Evolutionary conservation across 2,888 invertebrate genomes (phyloP), one percentile per base, ranked within the genome.

Genomic region (Ormyrus labotus): DNA sequence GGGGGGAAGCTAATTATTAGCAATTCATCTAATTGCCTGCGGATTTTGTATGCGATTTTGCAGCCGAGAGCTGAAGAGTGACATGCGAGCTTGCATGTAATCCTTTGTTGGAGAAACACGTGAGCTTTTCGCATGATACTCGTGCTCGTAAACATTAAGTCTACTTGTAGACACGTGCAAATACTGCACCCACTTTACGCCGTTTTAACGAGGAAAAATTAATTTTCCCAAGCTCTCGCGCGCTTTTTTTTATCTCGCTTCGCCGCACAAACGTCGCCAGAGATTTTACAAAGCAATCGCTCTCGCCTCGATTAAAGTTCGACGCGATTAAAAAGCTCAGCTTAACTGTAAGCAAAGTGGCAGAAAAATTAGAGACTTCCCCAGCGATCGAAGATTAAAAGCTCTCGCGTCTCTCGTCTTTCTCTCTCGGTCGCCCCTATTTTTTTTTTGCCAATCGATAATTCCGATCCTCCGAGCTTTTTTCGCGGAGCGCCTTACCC

Each of bases 381-480:
- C n/a, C 9, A 67, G 6, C 58, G 57, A 55, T 63, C n/a, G 55
- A 63, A 55, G 34, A 19, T 64, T 55, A 53, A 45, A 72, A 72
- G 55, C 55, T 72, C n/a, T n/a, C 10, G 47, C 11, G 50, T 48
- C 34, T 10, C 11, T 67, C 47, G 34, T 71, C 5, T 65, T 11
- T 55, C 50, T 65, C n/a, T 65, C 57, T 63, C 55, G 34, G 68
- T 68, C 61, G 51, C 51, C 58, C 72, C 48, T 72, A 68, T 67
- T 75, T n/a, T n/a, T n/a, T n/a, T n/a, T 65, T 73, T 74, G 73
- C 67, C 57, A 82, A 84, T 85, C 83, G 83, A 84, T 84, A 84
- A 83, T 85, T 82, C 83, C 80, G 82, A 84, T 84, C 63, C 69
- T 74, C 73, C 67, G 74, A n/a, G n/a, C n/a, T n/a, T n/a, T n/a